Evolutionary conservation across 1,140 invertebrate species (phyloP).

Genomic region (Steinernema feltiae): DNA sequence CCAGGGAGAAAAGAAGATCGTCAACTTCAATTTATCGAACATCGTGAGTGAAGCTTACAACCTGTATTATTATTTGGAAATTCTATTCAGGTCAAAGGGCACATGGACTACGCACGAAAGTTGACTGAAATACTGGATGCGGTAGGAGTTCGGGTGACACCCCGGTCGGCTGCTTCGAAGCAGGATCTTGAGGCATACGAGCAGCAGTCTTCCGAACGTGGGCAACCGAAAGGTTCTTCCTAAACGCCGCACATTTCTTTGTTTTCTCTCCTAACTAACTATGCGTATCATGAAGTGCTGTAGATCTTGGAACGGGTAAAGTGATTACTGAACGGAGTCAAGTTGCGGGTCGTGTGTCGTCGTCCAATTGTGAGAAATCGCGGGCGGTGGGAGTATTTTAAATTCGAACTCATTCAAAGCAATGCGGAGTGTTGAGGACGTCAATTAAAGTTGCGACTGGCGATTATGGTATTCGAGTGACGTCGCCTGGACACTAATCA

Average conservation of each 20-base stretch:
- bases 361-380: neutral
- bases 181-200: constrained; percentile 15
- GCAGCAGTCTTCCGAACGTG: neutral
- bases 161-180: constrained; percentile 15
- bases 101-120: constrained; percentile 53
- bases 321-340: neutral
- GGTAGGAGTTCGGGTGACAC: constrained; percentile 46
- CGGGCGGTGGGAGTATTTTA: neutral
- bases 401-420: constrained; percentile 6
- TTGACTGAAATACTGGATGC: constrained; percentile 52
- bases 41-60: constrained; percentile 43
- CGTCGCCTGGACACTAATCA: neutral
- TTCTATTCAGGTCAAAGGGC: constrained; percentile 47
- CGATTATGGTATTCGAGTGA: constrained; percentile 8
- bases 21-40: constrained; percentile 54
- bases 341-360: neutral
- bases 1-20: constrained; percentile 58
- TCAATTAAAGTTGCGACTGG: constrained; percentile 14
- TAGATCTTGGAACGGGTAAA: neutral
- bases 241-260: neutral
- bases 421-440: neutral
- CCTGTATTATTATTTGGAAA: constrained; percentile 11
- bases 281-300: no score
- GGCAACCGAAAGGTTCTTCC: neutral
- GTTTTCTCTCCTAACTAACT: neutral